Conservation (phyloP, 2,888 invertebrate genomes). For the Rhabditophanes sp. region DNA sequence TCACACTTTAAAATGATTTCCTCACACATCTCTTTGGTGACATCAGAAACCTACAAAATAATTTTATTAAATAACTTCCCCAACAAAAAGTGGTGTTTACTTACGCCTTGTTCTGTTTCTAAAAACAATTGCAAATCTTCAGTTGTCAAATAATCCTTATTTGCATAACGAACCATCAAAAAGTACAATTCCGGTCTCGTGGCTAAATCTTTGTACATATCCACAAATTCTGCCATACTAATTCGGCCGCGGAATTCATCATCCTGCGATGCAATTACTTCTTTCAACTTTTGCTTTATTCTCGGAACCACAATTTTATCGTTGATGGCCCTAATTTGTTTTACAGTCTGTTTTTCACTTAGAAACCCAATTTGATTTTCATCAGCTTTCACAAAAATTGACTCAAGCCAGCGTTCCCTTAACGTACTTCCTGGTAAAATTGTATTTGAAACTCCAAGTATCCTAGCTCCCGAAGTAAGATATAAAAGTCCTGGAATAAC, state of each 20-base stretch:
- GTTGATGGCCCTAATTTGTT: conserved; percentile 45
- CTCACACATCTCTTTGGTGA: conserved; percentile 50
- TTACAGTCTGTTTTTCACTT: conserved; percentile 28
- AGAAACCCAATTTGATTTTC: conserved; percentile 37
- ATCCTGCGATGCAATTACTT: conserved; percentile 47
- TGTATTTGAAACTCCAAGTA: too few species aligned
- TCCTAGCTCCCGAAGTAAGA: too few species aligned
- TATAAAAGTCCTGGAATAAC: too few species aligned
- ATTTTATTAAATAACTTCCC: background rate
- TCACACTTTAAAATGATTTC: conserved; percentile 51
- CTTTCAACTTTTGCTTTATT: conserved; percentile 50
- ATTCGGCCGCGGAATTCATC: conserved; percentile 47
- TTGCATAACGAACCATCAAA: conserved; percentile 51
- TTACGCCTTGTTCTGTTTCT: conserved; percentile 54
- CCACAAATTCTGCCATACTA: conserved; percentile 50
- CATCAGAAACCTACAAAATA: conserved; percentile 47
- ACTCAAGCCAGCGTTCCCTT: conserved; percentile 46
- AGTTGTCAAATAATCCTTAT: conserved; percentile 51
- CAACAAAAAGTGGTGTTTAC: conserved; percentile 12
- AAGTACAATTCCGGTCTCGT: conserved; percentile 54
- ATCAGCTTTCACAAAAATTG: conserved; percentile 47
- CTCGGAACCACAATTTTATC: conserved; percentile 47
- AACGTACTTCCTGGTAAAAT: too few species aligned
- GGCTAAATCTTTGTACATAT: conserved; percentile 52
- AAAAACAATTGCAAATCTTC: conserved; percentile 52